Evolutionary conservation across 37 sponge, comb jelly and placozoan species (phyloP).

Genomic region (Haliclona indistincta): DNA sequence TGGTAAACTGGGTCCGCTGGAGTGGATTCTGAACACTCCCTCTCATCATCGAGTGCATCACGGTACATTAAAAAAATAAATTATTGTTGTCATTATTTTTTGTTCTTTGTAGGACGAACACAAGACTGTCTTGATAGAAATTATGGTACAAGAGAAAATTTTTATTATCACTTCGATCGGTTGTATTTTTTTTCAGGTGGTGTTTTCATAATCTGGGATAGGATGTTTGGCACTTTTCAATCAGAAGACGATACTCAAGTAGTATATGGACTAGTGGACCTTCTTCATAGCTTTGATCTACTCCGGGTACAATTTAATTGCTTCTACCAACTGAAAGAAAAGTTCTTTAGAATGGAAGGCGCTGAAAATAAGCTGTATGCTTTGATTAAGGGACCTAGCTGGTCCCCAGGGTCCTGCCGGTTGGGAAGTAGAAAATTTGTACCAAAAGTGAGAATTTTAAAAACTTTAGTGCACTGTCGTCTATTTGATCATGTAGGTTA

Average conservation of each 20-base stretch:
- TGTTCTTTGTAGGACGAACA: constrained; percentile 50
- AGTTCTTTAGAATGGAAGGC: constrained; percentile 43
- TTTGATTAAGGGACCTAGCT: constrained; percentile 87
- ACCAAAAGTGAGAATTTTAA: constrained; percentile 15
- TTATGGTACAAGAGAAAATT: constrained; percentile 84
- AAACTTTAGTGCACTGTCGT: too few relatives aligned
- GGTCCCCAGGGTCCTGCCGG: constrained; percentile 85
- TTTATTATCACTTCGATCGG: too few relatives aligned
- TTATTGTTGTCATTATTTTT: background rate
- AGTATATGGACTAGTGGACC: constrained; percentile 85
- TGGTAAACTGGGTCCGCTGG: constrained; percentile 79
- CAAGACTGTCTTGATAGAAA: constrained; percentile 95
- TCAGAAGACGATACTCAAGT: constrained; percentile 79
- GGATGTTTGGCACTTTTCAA: constrained; percentile 96
- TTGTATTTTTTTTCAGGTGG: constrained; percentile 44
- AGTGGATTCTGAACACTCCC: constrained; percentile 93
- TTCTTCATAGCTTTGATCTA: constrained; percentile 76
- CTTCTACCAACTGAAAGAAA: constrained; percentile 51
- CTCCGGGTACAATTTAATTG: constrained; percentile 69
- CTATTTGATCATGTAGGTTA: too few relatives aligned
- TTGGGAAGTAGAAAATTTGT: constrained; percentile 49
- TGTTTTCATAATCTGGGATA: constrained; percentile 91
- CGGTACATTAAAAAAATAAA: constrained; percentile 55
- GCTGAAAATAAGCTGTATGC: constrained; percentile 57
- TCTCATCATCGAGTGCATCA: constrained; percentile 97